Percentiles rank a stretch among this genome's conserved stretches.
Conservation (phyloP, 2,888 invertebrate species). For the Chromoteleia sp. region DNA sequence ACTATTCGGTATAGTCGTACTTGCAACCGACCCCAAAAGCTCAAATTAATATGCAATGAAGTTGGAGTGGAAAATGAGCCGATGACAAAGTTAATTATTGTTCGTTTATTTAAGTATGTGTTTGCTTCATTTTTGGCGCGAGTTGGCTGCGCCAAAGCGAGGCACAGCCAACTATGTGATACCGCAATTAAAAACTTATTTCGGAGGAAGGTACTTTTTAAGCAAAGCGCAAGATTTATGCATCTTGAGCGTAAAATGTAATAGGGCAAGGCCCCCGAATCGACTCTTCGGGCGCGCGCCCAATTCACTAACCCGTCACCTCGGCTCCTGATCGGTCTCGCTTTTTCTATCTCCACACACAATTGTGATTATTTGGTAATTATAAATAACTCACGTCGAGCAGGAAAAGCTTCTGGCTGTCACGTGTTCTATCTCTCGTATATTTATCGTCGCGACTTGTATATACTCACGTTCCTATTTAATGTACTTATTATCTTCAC, state of each 20-base stretch:
- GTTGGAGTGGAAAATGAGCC: conserved; percentile 32
- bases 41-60: conserved; percentile 38
- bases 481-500: conserved; percentile 46
- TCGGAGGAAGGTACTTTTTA: conserved; percentile 51
- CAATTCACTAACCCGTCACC: conserved; percentile 62
- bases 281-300: conserved; percentile 47
- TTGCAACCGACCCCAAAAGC: neutral
- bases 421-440: conserved; percentile 23
- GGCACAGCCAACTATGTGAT: conserved; percentile 56
- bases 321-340: conserved; percentile 40
- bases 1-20: too few relatives aligned
- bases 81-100: conserved; percentile 59
- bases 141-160: conserved; percentile 48
- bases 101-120: conserved; percentile 57
- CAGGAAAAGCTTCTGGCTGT: conserved; percentile 51
- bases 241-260: conserved; percentile 54
- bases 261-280: conserved; percentile 62
- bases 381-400: conserved; percentile 57
- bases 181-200: conserved; percentile 61
- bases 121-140: conserved; percentile 52
- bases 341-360: conserved; percentile 47
- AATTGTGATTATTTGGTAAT: conserved; percentile 63
- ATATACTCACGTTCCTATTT: conserved; percentile 13
- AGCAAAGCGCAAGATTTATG: conserved; percentile 60
- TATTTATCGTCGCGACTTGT: conserved; percentile 30